These are phyloP conservation scores for Sylvia atricapilla DNA, from an alignment of 2,113 vertebrate species.

Conservation along the genomic window DNA sequence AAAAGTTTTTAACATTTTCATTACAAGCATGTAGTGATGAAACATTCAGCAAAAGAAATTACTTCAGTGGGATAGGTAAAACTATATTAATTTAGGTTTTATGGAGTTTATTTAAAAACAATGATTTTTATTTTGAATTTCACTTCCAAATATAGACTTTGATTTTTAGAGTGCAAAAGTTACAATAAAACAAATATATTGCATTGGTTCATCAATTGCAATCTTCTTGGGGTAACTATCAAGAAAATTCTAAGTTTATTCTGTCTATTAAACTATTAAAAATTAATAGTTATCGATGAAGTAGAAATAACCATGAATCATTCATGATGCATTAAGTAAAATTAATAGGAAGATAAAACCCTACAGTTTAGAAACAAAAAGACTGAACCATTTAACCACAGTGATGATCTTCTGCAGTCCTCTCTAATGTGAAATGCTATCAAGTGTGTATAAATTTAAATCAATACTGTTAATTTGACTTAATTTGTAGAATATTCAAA, in stretches of 20 bases:
- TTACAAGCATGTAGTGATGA: neutral
- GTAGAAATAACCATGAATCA: neutral
- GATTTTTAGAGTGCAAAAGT: neutral
- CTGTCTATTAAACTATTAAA: neutral
- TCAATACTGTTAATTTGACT: neutral
- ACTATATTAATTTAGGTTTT: neutral
- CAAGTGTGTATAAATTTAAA: neutral
- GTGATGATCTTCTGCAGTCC: neutral
- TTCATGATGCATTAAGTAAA: neutral
- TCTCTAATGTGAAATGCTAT: neutral
- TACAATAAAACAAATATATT: neutral
- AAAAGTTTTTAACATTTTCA: neutral
- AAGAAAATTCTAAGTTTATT: neutral
- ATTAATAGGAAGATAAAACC: neutral
- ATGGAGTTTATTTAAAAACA: neutral
- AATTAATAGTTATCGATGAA: neutral
- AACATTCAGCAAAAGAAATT: neutral
- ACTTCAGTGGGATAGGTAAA: neutral
- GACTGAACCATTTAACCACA: neutral
- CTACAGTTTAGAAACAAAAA: neutral
- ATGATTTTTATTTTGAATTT: neutral
- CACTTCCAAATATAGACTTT: neutral
- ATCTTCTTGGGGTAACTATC: neutral
- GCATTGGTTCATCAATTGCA: neutral
- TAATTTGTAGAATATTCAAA: neutral